A percentile compares a stretch with the other conserved stretches of the same genome.
Conservation (phyloP, 2,888 invertebrate genomes). For the Meliscaeva auricollis region DNA sequence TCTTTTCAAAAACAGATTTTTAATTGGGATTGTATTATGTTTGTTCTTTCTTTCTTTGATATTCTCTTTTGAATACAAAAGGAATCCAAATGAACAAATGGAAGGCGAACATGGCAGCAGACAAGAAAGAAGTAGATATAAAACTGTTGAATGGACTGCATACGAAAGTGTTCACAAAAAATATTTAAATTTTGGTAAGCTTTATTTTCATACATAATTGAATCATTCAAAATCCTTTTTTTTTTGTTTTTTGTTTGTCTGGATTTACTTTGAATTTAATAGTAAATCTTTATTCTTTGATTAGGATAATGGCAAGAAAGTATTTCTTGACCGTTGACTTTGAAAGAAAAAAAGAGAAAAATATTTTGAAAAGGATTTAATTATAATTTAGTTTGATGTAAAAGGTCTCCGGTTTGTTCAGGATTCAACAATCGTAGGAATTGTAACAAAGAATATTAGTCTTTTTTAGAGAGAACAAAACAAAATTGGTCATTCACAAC, state of each 20-base stretch:
- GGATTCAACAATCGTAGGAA: too few relatives aligned
- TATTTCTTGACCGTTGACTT: background rate
- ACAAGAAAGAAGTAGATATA: constrained; percentile 91
- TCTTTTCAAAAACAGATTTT: constrained; percentile 2
- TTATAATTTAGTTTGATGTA: too few relatives aligned
- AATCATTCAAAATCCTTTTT: background rate
- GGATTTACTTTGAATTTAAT: background rate
- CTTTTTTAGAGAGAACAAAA: too few relatives aligned
- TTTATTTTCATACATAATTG: background rate
- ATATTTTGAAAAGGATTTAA: too few relatives aligned
- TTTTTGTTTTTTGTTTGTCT: background rate
- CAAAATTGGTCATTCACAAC: too few relatives aligned
- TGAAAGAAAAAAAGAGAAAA: too few relatives aligned
- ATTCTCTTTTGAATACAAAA: constrained; percentile 80
- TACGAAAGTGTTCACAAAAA: constrained; percentile 97
- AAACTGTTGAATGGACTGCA: constrained; percentile 96
- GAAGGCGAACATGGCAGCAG: constrained; percentile 88
- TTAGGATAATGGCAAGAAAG: background rate
- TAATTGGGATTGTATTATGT: constrained; percentile 11
- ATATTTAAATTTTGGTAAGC: constrained; percentile 93
- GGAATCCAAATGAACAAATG: constrained; percentile 95
- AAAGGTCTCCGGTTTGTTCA: too few relatives aligned
- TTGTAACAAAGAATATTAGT: too few relatives aligned
- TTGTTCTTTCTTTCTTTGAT: constrained; percentile 11
- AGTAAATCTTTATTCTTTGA: too few relatives aligned